Evolutionary conservation across 2,888 invertebrate species (phyloP).

Genomic region (Epinotia bilunana): DNA sequence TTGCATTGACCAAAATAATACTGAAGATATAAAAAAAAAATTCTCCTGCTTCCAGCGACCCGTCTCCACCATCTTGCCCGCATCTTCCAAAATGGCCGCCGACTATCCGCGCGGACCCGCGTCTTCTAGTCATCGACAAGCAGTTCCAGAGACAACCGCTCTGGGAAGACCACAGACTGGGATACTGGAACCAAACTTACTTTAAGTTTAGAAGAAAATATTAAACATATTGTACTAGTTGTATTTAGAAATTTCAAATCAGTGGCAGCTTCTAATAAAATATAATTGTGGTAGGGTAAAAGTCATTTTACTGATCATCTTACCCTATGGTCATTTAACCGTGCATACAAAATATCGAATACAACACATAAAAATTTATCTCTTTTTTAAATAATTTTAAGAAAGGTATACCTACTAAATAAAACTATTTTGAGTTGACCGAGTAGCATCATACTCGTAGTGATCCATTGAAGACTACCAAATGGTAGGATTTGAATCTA

Average conservation of each 20-base stretch:
- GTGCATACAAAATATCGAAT: no score
- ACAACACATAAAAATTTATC: no score
- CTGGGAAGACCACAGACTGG: constrained; percentile 63
- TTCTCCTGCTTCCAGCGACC: constrained; percentile 65
- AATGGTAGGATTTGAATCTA: no score
- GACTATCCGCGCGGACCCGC: constrained; percentile 55
- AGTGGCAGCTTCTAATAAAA: not conserved
- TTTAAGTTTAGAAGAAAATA: constrained; percentile 68
- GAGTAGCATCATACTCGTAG: no score
- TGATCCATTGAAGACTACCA: no score
- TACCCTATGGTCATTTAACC: no score
- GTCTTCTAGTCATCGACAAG: constrained; percentile 63
- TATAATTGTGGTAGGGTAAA: not conserved
- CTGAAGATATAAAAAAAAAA: not conserved
- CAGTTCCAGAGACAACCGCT: constrained; percentile 59
- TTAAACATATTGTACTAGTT: constrained; percentile 12
- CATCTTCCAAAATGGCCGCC: constrained; percentile 63
- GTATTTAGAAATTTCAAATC: not conserved
- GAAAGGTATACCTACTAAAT: no score
- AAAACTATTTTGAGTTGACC: no score
- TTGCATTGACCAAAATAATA: not conserved
- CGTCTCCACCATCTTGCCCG: constrained; percentile 57
- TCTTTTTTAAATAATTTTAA: no score
- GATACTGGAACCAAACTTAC: constrained; percentile 71
- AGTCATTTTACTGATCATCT: no score